Percentiles rank a stretch among this genome's conserved stretches.
Evolutionary conservation across 1,140 invertebrate genomes (phyloP).

Genomic region (Trichomalopsis sarcophagae): DNA sequence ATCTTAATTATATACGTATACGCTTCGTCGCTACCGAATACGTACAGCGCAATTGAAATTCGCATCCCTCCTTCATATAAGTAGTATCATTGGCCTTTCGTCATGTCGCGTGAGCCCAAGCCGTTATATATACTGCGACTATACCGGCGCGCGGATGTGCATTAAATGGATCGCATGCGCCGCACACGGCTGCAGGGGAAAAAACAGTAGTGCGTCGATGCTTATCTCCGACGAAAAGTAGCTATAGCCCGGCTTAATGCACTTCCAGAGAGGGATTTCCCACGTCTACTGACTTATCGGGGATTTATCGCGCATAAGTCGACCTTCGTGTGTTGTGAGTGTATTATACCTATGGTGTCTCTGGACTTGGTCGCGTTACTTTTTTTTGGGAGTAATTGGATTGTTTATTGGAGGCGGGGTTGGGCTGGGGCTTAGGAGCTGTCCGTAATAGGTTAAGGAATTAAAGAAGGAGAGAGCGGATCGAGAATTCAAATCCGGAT

Average conservation of each 20-base stretch:
- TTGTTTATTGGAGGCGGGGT: neutral
- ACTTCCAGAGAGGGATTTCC: slow-evolving; percentile 38
- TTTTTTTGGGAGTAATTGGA: neutral
- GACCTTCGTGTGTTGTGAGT: slow-evolving; percentile 1
- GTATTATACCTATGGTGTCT: neutral
- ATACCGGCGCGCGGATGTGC: neutral
- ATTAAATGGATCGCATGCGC: slow-evolving; percentile 24
- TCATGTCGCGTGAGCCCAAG: slow-evolving; percentile 23
- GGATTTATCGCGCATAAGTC: slow-evolving; percentile 25
- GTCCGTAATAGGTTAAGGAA: no score
- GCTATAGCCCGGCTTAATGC: slow-evolving; percentile 21
- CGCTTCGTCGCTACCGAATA: no score
- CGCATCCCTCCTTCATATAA: no score
- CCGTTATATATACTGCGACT: neutral
- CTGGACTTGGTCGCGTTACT: neutral
- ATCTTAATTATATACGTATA: slow-evolving; percentile 9
- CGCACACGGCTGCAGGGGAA: neutral
- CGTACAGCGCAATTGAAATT: slow-evolving; percentile 2
- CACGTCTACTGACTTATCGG: slow-evolving; percentile 29
- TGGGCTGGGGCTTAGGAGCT: no score
- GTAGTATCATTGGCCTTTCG: slow-evolving; percentile 30
- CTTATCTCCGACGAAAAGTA: neutral
- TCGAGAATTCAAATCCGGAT: no score
- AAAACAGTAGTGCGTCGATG: neutral
- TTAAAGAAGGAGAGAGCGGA: no score